A percentile compares a stretch with the other conserved stretches of the same genome.
These are phyloP conservation scores for Nomada flava DNA, from an alignment of 2,888 invertebrate genomes.

Conservation along the genomic window DNA sequence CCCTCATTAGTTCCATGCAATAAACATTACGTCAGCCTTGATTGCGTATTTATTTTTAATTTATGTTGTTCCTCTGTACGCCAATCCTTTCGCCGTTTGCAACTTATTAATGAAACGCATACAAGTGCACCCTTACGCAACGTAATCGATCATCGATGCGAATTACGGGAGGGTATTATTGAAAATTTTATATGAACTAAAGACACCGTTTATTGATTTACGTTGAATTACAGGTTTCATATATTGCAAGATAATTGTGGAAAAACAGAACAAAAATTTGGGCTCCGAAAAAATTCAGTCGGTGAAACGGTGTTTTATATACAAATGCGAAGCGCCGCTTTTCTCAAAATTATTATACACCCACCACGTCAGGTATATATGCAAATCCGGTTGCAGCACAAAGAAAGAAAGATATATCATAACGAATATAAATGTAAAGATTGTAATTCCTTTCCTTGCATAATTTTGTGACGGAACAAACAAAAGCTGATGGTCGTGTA, in stretches of 20 bases:
- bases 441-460: too few relatives aligned
- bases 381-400: too few relatives aligned
- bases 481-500: not conserved
- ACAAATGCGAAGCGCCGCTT: too few relatives aligned
- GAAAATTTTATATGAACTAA: slow-evolving; percentile 23
- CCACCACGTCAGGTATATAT: too few relatives aligned
- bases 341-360: too few relatives aligned
- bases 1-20: slow-evolving; percentile 32
- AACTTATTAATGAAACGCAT: slow-evolving; percentile 30
- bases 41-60: slow-evolving; percentile 53
- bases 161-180: not conserved
- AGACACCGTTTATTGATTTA: slow-evolving; percentile 6
- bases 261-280: not conserved
- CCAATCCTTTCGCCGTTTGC: slow-evolving; percentile 20
- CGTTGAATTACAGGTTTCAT: not conserved
- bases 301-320: not conserved
- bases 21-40: slow-evolving; percentile 21
- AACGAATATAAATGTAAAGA: too few relatives aligned
- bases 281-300: not conserved
- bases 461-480: too few relatives aligned
- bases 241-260: not conserved
- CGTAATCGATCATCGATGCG: slow-evolving; percentile 19
- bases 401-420: too few relatives aligned
- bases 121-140: not conserved
- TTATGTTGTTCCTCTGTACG: slow-evolving; percentile 20